Conservation (phyloP, 1,140 invertebrate species). For the Chymomyza costata region DNA sequence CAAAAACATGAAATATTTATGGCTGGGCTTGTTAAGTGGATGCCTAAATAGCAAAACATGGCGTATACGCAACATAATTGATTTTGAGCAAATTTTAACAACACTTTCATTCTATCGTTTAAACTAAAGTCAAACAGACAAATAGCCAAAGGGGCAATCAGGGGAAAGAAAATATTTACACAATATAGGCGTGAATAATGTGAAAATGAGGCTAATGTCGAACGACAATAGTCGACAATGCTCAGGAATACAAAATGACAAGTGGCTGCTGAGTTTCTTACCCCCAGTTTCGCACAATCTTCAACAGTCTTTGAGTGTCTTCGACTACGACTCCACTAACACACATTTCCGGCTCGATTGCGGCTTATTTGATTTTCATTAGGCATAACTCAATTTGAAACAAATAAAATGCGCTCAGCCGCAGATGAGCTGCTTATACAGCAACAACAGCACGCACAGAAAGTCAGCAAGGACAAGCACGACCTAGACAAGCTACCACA, state of each 20-base stretch:
- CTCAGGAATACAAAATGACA: too few relatives aligned
- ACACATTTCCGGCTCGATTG: slow-evolving; percentile 66
- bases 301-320: too few relatives aligned
- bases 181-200: slow-evolving; percentile 40
- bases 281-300: too few relatives aligned
- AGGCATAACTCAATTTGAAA: slow-evolving; percentile 73
- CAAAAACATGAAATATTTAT: slow-evolving; percentile 14
- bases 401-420: slow-evolving; percentile 70
- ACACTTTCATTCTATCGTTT: slow-evolving; percentile 26
- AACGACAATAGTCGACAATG: slow-evolving; percentile 9
- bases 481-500: slow-evolving; percentile 10
- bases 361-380: slow-evolving; percentile 73
- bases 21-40: slow-evolving; percentile 11
- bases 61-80: slow-evolving; percentile 45
- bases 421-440: slow-evolving; percentile 70
- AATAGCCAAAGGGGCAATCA: too few relatives aligned
- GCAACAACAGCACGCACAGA: slow-evolving; percentile 32
- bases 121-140: background rate
- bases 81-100: slow-evolving; percentile 30
- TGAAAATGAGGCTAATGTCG: slow-evolving; percentile 31
- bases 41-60: slow-evolving; percentile 15
- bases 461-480: slow-evolving; percentile 17
- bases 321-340: slow-evolving; percentile 22
- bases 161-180: slow-evolving; percentile 17
- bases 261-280: slow-evolving; percentile 13